Evolutionary conservation across 64 coral and sea anemone genomes (phyloP).

Genomic region (Stichodactyla mertensii): DNA sequence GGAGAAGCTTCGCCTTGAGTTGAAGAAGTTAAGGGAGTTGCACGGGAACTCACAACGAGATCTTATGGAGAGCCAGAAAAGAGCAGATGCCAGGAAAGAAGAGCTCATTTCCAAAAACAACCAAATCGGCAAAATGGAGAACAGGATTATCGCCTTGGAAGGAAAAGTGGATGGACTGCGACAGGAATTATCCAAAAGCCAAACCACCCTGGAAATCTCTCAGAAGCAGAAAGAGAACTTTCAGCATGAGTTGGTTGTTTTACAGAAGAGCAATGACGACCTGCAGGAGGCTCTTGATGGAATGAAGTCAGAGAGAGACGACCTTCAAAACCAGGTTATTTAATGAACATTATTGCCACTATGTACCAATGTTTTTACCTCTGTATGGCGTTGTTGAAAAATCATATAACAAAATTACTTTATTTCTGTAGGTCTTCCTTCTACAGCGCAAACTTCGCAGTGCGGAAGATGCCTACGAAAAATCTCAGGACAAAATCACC

Average conservation of each 20-base stretch:
- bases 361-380: no score
- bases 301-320: constrained; percentile 33
- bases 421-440: constrained; percentile 1
- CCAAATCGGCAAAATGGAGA: constrained; percentile 52
- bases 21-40: constrained; percentile 48
- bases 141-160: constrained; percentile 43
- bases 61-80: constrained; percentile 51
- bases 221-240: constrained; percentile 50
- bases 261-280: constrained; percentile 50
- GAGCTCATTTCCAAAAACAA: constrained; percentile 47
- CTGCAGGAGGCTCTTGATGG: constrained; percentile 41
- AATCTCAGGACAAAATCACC: constrained; percentile 42
- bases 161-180: constrained; percentile 48
- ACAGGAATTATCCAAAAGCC: constrained; percentile 35
- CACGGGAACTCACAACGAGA: constrained; percentile 37
- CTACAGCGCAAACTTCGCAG: constrained; percentile 50
- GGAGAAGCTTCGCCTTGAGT: constrained; percentile 41
- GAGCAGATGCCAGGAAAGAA: constrained; percentile 42
- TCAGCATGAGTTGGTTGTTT: constrained; percentile 40
- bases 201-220: constrained; percentile 53
- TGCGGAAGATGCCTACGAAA: constrained; percentile 53
- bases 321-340: constrained; percentile 26
- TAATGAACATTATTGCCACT: background rate
- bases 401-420: background rate
- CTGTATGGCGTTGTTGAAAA: background rate